Evolutionary conservation across 2,888 invertebrate genomes (phyloP).

Genomic region (Drosophila paramelanica): DNA sequence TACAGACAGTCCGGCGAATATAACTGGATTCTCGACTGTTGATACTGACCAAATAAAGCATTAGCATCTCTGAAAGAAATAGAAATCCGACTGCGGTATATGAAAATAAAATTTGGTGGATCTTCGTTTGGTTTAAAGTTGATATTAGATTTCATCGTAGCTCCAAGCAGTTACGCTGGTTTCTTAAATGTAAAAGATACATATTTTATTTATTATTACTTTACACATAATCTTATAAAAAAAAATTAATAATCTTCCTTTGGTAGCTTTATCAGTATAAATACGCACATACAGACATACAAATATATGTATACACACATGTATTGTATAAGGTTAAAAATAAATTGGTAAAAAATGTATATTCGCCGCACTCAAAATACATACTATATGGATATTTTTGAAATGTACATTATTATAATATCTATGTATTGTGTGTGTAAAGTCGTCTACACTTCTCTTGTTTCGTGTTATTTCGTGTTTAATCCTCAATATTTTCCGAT

Average conservation of each 20-base stretch:
- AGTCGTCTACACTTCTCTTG: constrained; percentile 41
- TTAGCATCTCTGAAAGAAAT: constrained; percentile 7
- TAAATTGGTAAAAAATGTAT: constrained; percentile 72
- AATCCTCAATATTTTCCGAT: constrained; percentile 74
- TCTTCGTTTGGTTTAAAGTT: constrained; percentile 20
- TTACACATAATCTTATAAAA: constrained; percentile 78
- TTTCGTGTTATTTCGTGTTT: constrained; percentile 48
- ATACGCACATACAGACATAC: constrained; percentile 74
- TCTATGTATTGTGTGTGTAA: constrained; percentile 46
- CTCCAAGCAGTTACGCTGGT: constrained; percentile 32
- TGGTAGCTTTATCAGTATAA: constrained; percentile 74
- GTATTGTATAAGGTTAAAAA: constrained; percentile 71
- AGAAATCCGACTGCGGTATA: background rate
- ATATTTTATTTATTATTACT: constrained; percentile 67
- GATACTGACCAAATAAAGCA: background rate
- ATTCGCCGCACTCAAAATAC: constrained; percentile 55
- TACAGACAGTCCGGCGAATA: too few species aligned
- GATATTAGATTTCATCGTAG: constrained; percentile 31
- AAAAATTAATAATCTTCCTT: constrained; percentile 76
- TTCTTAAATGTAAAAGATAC: constrained; percentile 60
- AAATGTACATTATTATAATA: constrained; percentile 66
- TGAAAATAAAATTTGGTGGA: constrained; percentile 1
- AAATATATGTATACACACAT: constrained; percentile 66
- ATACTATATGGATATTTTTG: constrained; percentile 57
- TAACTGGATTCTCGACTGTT: too few species aligned